A percentile compares a stretch with the other conserved stretches of the same genome.
Evolutionary conservation across 2,888 invertebrate species (phyloP).

Genomic region (Cephus pulcher): DNA sequence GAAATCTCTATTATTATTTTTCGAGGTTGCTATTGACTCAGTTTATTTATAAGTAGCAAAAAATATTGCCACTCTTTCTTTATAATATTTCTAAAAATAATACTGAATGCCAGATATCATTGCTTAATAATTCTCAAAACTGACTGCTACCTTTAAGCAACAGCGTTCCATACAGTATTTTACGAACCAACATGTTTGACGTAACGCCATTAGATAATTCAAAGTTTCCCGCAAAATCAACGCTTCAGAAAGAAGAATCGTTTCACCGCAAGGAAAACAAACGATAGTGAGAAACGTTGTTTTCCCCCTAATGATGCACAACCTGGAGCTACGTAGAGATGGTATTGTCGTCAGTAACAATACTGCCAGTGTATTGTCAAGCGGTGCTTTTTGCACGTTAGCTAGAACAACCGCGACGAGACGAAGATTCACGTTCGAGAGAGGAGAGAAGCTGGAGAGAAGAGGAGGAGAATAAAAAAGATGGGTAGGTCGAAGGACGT

Average conservation of each 20-base stretch:
- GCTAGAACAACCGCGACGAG: not conserved
- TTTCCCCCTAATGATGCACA: not conserved
- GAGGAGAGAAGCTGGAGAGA: not conserved
- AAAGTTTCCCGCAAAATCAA: not conserved
- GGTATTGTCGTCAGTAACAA: conserved; percentile 1
- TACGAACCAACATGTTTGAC: not conserved
- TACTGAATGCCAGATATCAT: not conserved
- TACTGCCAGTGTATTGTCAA: not conserved
- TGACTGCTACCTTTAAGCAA: not conserved
- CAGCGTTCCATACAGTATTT: not conserved
- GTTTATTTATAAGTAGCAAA: not conserved
- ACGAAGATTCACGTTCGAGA: not conserved
- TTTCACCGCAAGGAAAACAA: conserved; percentile 1
- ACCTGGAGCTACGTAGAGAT: not conserved
- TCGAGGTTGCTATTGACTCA: not conserved
- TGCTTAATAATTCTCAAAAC: not conserved
- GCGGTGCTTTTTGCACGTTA: conserved; percentile 1
- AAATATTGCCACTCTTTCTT: not conserved
- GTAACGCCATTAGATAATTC: not conserved
- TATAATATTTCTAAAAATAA: not conserved
- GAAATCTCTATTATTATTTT: not conserved
- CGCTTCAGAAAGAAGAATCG: not conserved
- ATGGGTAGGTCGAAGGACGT: not conserved
- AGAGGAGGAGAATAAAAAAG: not conserved
- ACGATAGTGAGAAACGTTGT: not conserved